Conservation (phyloP, 2,888 invertebrate genomes). For the Petrolisthes manimaculis region DNA sequence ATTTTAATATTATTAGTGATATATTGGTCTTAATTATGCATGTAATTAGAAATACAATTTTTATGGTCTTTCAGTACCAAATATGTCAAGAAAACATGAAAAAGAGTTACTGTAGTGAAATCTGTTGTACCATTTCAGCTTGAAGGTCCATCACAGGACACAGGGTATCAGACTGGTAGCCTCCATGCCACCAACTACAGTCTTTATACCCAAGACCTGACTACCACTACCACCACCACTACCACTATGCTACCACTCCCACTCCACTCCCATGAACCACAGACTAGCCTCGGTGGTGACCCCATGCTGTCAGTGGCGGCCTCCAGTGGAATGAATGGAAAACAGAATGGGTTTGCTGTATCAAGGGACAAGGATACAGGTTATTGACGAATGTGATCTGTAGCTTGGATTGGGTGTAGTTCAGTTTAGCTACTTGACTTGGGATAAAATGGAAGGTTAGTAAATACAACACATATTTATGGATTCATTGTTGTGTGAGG, state of each 20-base stretch:
- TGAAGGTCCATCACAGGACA: slow-evolving; percentile 29
- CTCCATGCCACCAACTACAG: slow-evolving; percentile 37
- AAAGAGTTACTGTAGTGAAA: too few species aligned
- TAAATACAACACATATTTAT: too few species aligned
- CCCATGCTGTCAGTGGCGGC: too few species aligned
- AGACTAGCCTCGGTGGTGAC: too few species aligned
- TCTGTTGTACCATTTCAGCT: too few species aligned
- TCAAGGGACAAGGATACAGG: neutral
- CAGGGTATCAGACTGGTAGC: slow-evolving; percentile 46
- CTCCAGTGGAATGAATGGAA: neutral
- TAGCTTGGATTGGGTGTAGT: neutral
- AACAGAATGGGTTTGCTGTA: neutral
- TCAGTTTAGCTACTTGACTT: neutral
- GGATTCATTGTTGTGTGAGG: too few species aligned
- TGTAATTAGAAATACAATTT: too few species aligned
- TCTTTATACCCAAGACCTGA: slow-evolving; percentile 14
- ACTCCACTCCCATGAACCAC: neutral
- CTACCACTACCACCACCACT: neutral
- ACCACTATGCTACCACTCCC: neutral
- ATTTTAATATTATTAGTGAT: too few species aligned
- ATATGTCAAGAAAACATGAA: too few species aligned
- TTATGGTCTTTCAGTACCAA: too few species aligned
- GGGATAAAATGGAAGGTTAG: too few species aligned
- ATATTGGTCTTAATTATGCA: too few species aligned
- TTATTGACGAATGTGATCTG: neutral